phyloP scores from a whole-genome alignment of 2,888 invertebrate species.

The Odontomyia ornata region DNA sequence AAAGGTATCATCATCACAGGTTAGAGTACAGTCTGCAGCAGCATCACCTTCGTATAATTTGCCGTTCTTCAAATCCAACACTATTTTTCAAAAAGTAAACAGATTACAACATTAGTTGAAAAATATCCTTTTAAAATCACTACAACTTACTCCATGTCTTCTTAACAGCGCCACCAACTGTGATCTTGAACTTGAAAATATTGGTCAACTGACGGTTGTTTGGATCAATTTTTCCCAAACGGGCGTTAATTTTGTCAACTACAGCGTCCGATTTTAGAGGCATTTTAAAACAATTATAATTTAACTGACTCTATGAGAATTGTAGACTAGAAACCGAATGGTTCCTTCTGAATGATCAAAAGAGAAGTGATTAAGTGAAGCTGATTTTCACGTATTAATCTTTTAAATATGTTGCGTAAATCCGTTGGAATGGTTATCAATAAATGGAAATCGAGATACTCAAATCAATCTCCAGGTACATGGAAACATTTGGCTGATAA shows the following conservation, averaged over 20 bases:
- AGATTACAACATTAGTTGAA: not conserved
- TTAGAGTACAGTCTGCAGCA: conserved; percentile 49
- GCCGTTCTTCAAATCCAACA: conserved; percentile 49
- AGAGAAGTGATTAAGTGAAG: too few relatives aligned
- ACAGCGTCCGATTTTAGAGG: conserved; percentile 48
- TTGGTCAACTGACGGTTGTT: conserved; percentile 48
- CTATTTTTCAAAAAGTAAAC: conserved; percentile 29
- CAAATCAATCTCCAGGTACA: too few relatives aligned
- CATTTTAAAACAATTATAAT: conserved; percentile 49
- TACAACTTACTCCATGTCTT: conserved; percentile 51
- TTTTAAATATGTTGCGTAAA: too few relatives aligned
- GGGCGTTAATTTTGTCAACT: conserved; percentile 48
- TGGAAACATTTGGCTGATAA: too few relatives aligned
- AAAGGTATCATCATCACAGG: conserved; percentile 48
- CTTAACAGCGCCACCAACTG: conserved; percentile 42
- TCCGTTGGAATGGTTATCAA: too few relatives aligned
- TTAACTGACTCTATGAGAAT: not conserved
- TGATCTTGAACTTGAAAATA: conserved; percentile 51
- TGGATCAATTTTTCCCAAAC: conserved; percentile 49
- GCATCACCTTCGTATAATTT: conserved; percentile 49
- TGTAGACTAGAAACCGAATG: too few relatives aligned
- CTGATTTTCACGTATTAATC: too few relatives aligned
- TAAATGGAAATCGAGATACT: too few relatives aligned
- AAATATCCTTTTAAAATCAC: not conserved
- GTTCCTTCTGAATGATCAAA: too few relatives aligned